Conservation (phyloP, 2,113 vertebrate species). For the Hemibagrus wyckioides region DNA sequence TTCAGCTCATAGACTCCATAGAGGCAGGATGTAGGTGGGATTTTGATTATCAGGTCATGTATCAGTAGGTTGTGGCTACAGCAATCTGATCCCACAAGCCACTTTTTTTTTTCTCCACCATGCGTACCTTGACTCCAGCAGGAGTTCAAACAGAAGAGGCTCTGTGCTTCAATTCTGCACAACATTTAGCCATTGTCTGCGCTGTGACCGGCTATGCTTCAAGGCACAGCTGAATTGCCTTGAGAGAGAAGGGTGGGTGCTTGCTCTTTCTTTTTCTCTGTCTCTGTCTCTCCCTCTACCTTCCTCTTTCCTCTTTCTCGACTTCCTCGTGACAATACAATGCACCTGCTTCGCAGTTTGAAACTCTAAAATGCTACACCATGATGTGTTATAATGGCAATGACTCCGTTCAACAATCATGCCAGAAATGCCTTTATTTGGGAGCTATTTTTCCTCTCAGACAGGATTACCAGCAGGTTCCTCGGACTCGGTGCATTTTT, state of each 20-base stretch:
- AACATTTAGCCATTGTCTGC: conserved; percentile 47
- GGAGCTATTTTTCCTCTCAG: conserved; percentile 12
- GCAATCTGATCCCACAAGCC: conserved; percentile 37
- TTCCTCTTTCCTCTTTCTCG: conserved; percentile 1
- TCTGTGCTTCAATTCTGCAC: conserved; percentile 39
- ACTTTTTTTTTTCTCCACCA: conserved; percentile 15
- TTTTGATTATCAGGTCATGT: conserved; percentile 46
- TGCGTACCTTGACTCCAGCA: conserved; percentile 29
- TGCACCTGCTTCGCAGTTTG: conserved; percentile 38
- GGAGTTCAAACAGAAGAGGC: conserved; percentile 40
- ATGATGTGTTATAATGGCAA: conserved; percentile 40
- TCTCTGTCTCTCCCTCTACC: neutral
- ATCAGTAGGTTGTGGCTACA: conserved; percentile 36
- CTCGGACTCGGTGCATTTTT: neutral
- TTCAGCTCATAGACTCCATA: conserved; percentile 1
- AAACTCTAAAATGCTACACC: conserved; percentile 15
- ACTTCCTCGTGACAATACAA: conserved; percentile 11
- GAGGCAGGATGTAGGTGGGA: conserved; percentile 37
- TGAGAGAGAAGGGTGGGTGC: neutral
- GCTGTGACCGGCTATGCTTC: conserved; percentile 23
- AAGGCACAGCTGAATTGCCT: conserved; percentile 27
- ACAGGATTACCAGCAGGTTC: conserved; percentile 20
- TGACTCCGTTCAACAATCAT: conserved; percentile 41
- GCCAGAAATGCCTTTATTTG: conserved; percentile 26
- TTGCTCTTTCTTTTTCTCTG: neutral